These are phyloP conservation scores for Strix aluco DNA, from an alignment of 2,113 vertebrate genomes.

Conservation along the genomic window DNA sequence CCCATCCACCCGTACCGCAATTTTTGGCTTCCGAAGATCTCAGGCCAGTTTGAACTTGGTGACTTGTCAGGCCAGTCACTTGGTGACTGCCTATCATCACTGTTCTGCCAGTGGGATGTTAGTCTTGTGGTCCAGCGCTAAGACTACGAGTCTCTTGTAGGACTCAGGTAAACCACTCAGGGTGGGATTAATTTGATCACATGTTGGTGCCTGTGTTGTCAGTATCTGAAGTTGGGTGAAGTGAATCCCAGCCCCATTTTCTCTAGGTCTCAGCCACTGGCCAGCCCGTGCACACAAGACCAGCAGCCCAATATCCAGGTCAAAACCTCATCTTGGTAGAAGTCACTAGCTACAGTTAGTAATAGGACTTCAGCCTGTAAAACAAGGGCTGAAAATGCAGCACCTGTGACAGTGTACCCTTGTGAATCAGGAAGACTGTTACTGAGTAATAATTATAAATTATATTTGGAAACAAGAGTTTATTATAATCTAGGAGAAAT, in stretches of 20 bases:
- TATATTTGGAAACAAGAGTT: not conserved
- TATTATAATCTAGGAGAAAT: not conserved
- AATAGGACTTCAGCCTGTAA: not conserved
- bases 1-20: not conserved
- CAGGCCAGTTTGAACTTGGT: not conserved
- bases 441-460: not conserved
- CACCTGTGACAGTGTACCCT: not conserved
- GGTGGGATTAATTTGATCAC: not conserved
- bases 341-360: not conserved
- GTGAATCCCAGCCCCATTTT: not conserved
- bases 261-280: not conserved
- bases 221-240: not conserved
- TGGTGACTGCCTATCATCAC: not conserved
- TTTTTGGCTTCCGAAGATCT: not conserved
- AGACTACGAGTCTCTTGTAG: not conserved
- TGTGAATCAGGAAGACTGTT: not conserved
- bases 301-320: not conserved
- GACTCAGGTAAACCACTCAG: not conserved
- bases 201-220: not conserved
- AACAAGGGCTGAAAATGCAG: not conserved
- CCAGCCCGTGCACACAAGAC: not conserved
- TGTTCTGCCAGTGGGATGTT: not conserved
- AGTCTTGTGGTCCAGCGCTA: not conserved
- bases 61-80: too few species aligned
- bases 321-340: not conserved